Base-by-base conservation (phyloP, 2,888 invertebrate species). In the Harpagoxenus sublaevis region DNA sequence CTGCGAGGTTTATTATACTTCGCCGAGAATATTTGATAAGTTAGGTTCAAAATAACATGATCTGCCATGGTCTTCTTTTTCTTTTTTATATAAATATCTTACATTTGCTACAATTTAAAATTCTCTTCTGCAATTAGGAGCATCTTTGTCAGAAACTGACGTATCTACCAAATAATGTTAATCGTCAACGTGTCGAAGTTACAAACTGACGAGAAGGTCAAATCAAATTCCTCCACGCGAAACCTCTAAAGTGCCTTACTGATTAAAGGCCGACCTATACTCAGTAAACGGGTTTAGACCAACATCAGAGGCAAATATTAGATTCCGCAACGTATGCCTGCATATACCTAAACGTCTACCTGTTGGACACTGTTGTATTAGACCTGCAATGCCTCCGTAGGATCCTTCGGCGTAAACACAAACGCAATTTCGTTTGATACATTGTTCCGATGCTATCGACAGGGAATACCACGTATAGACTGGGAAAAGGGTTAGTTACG, bases 361-460 rank as follows among this genome's bases (percentile, higher is more conserved):
- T 87, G 89, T 89, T 88, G 85, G 85, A 85, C 86, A 73, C 31
- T 70, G 78, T 84, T 70, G 42, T 45, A 55, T 66, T 82, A 83
- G 74, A 42, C 65, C 12, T 10, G 28, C 45, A 35, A 65, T 48
- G 48, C 23, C 45, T 55, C 48, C 42, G 51, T n/a, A 55, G 42
- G 42, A 65, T 83, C 63, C 63, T 66, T 62, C 45, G 62, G 31
- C 15, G 57, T 62, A 77, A 81, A 73, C 81, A 65, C 70, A 60
- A 73, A 60, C 51, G 77, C 73, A 88, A 89, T 86, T 63, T 75
- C 55, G 35, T 51, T 45, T 60, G 75, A 65, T 51, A 55, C n/a
- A 74, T 53, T 53, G 70, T 35, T 35, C 12, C 53, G 35, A 9
- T 48, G 28, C 42, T 57, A 57, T 62, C 45, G 31, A 48, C 31